Evolutionary conservation across 1,140 invertebrate species (phyloP), one percentile per base, ranked within the genome.

Genomic region (Aphelenchoides fujianensis): DNA sequence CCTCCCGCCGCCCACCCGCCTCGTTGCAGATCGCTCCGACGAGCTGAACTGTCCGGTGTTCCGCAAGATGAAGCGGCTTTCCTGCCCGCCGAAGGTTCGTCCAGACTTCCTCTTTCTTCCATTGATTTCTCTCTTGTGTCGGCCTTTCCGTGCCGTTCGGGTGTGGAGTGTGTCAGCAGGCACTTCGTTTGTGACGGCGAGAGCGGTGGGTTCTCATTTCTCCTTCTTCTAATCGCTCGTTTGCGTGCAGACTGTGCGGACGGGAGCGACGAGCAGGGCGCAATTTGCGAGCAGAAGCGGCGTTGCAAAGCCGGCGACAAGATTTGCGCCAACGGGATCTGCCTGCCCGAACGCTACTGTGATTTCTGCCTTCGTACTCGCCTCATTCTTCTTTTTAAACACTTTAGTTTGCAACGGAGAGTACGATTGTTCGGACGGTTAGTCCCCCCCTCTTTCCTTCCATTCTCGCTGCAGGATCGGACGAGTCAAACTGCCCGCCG

Each of bases 261-360:
- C 34, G 55, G 5, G 34, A 7, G 5, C 5, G 55, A 59, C 19
- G 55, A 59, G 34, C 5, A 5, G 55, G 5, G 19, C 28, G 5
- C 19, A 59, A 5, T 5, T 59, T 59, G 55, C 23, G 55, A 59
- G 19, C 5, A 7, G 19, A 19, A 5, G 19, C 5, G 19, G 34
- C 5, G 5, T 32, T 59, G 55, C 23, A 5, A 59, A 59, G 12
- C 55, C 5, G 19, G 19, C 5, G 55, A 59, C 55, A 59, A 59
- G 34, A 59, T 59, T 19, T 59, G 55, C 55, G 55, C 5, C 7
- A 59, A 59, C 34, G 55, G 55, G 7, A 59, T 59, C 34, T 59
- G 55, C 19, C 7, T 7, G 55, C 19, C 55, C 5, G 55, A 59
- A 59, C 5, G 19, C n/a, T n/a, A n/a, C n/a, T n/a, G n/a, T n/a